A percentile compares a stretch with the other conserved stretches of the same genome.
phyloP scores from a whole-genome alignment of 2,113 vertebrate genomes.

The Etheostoma spectabile region DNA sequence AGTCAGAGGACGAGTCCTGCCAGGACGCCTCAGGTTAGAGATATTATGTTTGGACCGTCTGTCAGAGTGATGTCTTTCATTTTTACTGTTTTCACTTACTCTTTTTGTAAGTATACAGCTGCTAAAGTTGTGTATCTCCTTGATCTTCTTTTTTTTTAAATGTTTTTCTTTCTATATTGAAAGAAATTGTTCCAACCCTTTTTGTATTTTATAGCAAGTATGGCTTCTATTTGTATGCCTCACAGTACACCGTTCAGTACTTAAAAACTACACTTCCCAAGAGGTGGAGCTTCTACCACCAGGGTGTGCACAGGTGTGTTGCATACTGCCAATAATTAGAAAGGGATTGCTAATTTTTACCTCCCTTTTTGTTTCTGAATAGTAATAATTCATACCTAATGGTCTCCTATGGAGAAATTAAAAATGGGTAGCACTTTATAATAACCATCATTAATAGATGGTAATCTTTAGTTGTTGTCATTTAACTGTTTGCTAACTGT shows the following conservation, averaged over 20 bases:
- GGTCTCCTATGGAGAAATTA: no score
- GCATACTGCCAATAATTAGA: neutral
- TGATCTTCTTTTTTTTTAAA: neutral
- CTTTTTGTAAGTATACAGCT: neutral
- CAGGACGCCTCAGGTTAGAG: conserved; percentile 79
- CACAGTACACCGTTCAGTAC: neutral
- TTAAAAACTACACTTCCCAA: neutral
- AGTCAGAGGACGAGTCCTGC: conserved; percentile 84
- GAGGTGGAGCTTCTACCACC: neutral
- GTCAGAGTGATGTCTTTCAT: neutral
- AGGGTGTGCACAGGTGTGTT: neutral
- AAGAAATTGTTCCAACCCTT: no score
- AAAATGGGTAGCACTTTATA: no score
- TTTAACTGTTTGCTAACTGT: no score
- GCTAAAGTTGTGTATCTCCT: neutral
- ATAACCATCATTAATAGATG: no score
- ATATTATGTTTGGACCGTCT: neutral
- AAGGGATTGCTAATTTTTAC: no score
- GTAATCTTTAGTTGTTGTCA: no score
- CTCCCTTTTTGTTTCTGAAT: no score
- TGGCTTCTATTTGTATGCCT: neutral
- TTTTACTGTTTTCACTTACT: neutral
- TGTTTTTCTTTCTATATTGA: no score
- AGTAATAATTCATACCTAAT: no score
- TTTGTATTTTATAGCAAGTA: neutral